Evolutionary conservation across 2,888 invertebrate genomes (phyloP).

Genomic region (Agonopterix arenella): DNA sequence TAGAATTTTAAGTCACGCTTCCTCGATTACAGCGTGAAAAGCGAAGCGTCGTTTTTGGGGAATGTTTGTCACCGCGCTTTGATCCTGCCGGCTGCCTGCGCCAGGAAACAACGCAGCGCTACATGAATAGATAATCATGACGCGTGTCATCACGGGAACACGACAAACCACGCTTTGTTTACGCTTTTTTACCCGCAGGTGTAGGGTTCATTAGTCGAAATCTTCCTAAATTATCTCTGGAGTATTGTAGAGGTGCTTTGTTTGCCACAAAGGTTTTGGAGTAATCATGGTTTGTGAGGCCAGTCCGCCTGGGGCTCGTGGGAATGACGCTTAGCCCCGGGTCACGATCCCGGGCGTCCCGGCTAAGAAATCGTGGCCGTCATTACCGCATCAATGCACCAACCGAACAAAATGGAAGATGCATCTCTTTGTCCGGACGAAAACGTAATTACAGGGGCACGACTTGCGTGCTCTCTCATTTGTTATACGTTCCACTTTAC

Average conservation of each 20-base stretch:
- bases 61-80: constrained; percentile 32
- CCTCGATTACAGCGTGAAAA: constrained; percentile 15
- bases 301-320: constrained; percentile 22
- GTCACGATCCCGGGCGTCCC: constrained; percentile 38
- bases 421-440: constrained; percentile 25
- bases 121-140: constrained; percentile 45
- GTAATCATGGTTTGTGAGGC: constrained; percentile 22
- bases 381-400: constrained; percentile 35
- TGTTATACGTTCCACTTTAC: constrained; percentile 1
- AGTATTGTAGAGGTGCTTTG: constrained; percentile 15
- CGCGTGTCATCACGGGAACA: constrained; percentile 24
- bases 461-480: constrained; percentile 9
- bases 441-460: constrained; percentile 27
- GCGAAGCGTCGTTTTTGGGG: constrained; percentile 15
- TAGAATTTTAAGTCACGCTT: constrained; percentile 33
- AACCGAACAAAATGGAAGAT: constrained; percentile 20
- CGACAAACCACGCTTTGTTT: constrained; percentile 21
- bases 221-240: constrained; percentile 23
- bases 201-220: constrained; percentile 14
- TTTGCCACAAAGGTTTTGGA: constrained; percentile 14
- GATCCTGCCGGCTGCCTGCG: constrained; percentile 30
- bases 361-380: constrained; percentile 33
- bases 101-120: constrained; percentile 38
- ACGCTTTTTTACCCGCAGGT: constrained; percentile 13
- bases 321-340: constrained; percentile 29